Evolutionary conservation across 2,797 vertebrate genomes (phyloP).

Genomic region (Balearica regulorum): DNA sequence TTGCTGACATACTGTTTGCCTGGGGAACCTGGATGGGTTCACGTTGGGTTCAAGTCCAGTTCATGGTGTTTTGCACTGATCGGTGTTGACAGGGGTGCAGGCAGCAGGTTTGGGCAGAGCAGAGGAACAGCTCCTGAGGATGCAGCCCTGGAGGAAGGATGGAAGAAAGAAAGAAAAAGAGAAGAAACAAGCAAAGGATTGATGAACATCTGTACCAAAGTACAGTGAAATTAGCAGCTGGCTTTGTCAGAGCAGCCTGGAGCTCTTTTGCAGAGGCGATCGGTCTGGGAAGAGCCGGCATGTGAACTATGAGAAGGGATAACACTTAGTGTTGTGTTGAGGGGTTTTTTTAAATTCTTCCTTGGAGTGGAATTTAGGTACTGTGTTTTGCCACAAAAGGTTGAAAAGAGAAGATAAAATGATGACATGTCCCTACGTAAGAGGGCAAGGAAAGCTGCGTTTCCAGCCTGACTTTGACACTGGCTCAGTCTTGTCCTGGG

Average conservation of each 20-base stretch:
- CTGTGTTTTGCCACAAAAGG: not conserved
- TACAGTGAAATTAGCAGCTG: not conserved
- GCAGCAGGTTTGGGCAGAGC: constrained; percentile 15
- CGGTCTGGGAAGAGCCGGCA: not conserved
- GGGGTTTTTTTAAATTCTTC: not conserved
- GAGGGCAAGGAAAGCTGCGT: not conserved
- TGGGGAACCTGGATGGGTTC: not conserved
- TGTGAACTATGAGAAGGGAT: not conserved
- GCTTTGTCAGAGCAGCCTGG: not conserved
- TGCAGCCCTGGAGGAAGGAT: not conserved
- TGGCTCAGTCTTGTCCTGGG: not conserved
- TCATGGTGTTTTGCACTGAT: not conserved
- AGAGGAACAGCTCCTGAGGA: not conserved
- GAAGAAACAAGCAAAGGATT: not conserved
- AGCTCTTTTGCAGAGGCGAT: not conserved
- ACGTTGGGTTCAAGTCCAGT: not conserved
- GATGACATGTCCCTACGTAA: not conserved
- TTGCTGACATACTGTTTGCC: not conserved
- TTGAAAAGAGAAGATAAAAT: not conserved
- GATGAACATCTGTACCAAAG: not conserved
- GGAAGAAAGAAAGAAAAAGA: not conserved
- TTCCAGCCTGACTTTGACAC: not conserved
- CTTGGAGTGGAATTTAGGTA: not conserved
- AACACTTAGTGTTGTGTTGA: not conserved
- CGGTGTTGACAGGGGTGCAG: not conserved